Base-by-base conservation (phyloP, 2,113 vertebrate genomes). In the Ellobius talpinus region DNA sequence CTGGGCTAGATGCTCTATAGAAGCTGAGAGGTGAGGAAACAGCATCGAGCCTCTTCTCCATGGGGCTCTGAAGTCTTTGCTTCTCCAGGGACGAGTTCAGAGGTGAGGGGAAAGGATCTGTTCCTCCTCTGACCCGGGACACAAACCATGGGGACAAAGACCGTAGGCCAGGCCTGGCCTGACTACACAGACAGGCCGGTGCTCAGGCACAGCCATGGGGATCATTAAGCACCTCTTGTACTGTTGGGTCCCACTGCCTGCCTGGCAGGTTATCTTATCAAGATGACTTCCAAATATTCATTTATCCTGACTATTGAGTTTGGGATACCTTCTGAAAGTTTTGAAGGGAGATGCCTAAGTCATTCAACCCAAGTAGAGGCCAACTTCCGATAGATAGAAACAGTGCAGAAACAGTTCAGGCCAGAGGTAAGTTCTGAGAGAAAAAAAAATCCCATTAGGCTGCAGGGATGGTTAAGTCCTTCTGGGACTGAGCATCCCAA, bases 181-280 rank as follows among this genome's bases (percentile, higher is more conserved):
- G 45, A 73, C 33, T 42, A 7, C 23, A 58, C 68, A 72, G 63
- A 45, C 24, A 78, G 77, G 77, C 52, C 68, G 39, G 50, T 8
- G 12, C 52, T 61, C 39, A 12, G 52, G 52, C 72, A 16, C 11
- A 33, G 9, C 52, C 16, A 45, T 1, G 31, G 9, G 65, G 29
- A 16, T 36, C 5, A 52, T 29, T 63, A 61, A 81, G 0, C 3
- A 3, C 0, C 5, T 7, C 0, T 29, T 3, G 2, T 1, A 13
- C 4, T 23, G 0, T 17, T n/a, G 3, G 21, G 1, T 12, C 21
- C 21, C 39, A n/a, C 19, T 3, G 26, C 39, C 61, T 90, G 88
- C 73, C 79, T 42, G 7, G 45, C 11, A 76, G 29, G 16, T 63
- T 50, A 4, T 94, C 87, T 96, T 58, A 16, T 85, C 2, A 2